Percentiles rank a stretch among this genome's conserved stretches.
Conservation (phyloP, 1,140 invertebrate genomes). For the Cyclina sinensis region DNA sequence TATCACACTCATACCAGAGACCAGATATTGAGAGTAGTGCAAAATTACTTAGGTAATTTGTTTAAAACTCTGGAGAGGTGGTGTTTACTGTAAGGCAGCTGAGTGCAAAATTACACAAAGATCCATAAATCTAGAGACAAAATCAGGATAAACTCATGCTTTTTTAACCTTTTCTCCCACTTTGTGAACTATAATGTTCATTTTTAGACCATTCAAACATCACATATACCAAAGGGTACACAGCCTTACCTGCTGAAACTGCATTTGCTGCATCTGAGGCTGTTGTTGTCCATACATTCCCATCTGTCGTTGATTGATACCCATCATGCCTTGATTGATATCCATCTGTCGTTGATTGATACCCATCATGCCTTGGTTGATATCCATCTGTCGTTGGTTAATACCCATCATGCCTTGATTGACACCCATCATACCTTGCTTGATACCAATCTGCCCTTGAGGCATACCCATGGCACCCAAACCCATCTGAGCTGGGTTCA, state of each 20-base stretch:
- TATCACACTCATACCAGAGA: too few species aligned
- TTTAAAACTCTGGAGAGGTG: too few species aligned
- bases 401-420: slow-evolving; percentile 39
- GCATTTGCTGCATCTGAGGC: slow-evolving; percentile 61
- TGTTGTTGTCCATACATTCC: slow-evolving; percentile 47
- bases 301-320: slow-evolving; percentile 27
- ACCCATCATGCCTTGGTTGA: slow-evolving; percentile 28
- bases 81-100: too few species aligned
- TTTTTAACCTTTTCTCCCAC: too few species aligned
- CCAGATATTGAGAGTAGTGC: too few species aligned
- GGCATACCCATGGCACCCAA: slow-evolving; percentile 25
- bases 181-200: too few species aligned
- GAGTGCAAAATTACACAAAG: too few species aligned
- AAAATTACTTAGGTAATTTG: too few species aligned
- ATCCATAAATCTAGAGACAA: too few species aligned
- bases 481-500: slow-evolving; percentile 37
- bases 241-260: slow-evolving; percentile 60
- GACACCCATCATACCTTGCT: slow-evolving; percentile 36
- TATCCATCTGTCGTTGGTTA: slow-evolving; percentile 37
- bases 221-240: too few species aligned
- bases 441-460: slow-evolving; percentile 44
- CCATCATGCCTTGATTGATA: slow-evolving; percentile 32
- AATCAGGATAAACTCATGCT: too few species aligned
- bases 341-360: slow-evolving; percentile 40
- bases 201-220: too few species aligned